These are phyloP conservation scores for Apotomis capreana DNA, from an alignment of 2,888 invertebrate species.

Conservation along the genomic window DNA sequence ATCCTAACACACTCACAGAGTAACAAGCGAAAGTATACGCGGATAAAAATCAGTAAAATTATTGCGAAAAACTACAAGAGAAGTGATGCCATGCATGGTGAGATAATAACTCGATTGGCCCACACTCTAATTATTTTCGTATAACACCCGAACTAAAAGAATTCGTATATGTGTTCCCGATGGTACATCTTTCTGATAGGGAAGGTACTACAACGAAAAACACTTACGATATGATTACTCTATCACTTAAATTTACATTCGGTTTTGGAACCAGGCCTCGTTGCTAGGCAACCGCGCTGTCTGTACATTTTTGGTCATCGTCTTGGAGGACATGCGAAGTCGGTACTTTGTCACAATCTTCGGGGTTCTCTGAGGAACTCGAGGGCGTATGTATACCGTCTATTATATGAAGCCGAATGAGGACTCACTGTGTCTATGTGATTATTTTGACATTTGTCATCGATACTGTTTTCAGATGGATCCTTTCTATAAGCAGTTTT, in stretches of 20 bases:
- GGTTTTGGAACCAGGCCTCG: slow-evolving; percentile 46
- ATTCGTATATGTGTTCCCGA: slow-evolving; percentile 68
- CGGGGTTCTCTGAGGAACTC: neutral
- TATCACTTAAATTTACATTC: slow-evolving; percentile 66
- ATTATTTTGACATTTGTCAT: slow-evolving; percentile 1
- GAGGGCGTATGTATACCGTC: neutral
- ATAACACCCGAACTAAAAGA: slow-evolving; percentile 61
- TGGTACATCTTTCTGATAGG: slow-evolving; percentile 61
- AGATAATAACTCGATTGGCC: slow-evolving; percentile 78
- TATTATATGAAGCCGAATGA: neutral
- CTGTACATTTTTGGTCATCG: slow-evolving; percentile 74
- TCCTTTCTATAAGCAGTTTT: slow-evolving; percentile 26
- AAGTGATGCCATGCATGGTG: slow-evolving; percentile 76
- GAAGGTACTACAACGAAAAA: slow-evolving; percentile 69
- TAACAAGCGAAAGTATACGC: slow-evolving; percentile 58
- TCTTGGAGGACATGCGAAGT: slow-evolving; percentile 69
- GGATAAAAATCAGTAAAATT: slow-evolving; percentile 52
- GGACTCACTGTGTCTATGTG: too few relatives aligned
- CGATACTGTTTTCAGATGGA: slow-evolving; percentile 15
- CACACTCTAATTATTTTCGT: slow-evolving; percentile 67
- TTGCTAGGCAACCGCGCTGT: slow-evolving; percentile 67
- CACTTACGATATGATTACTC: slow-evolving; percentile 78
- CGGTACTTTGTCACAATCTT: slow-evolving; percentile 48
- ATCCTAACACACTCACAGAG: slow-evolving; percentile 53
- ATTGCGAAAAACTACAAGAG: slow-evolving; percentile 74